Base-by-base conservation (phyloP, 2,888 invertebrate species). In the Drosophila rubida region DNA sequence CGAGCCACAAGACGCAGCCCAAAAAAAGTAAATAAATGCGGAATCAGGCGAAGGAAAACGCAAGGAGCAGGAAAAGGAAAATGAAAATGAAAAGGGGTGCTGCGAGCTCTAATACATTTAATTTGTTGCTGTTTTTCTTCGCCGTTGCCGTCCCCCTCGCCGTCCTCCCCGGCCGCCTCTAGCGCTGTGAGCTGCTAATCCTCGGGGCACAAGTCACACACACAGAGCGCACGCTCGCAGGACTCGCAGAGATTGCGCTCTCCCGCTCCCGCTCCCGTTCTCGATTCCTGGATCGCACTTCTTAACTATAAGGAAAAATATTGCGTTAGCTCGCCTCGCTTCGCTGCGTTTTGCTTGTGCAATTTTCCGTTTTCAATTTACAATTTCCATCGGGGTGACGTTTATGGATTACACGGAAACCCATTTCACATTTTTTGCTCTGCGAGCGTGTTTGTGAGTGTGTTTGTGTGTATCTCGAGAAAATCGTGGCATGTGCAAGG, bases 351-450 rank as follows among this genome's bases (percentile, higher is more conserved):
- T 50, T 76, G 60, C 57, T 73, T 58, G 64, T 35, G 60, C 64
- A 71, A 71, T 79, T 66, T 78, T 69, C 69, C 54, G 32, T 44
- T 54, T 14, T 37, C 66, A 68, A 71, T 79, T 66, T 75, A 60
- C 64, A 57, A 73, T 75, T 70, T 72, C 64, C 59, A 46, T 46
- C 51, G 68, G 80, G 72, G 64, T 90, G 90, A 88, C 87, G 90
- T 90, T 90, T 87, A 87, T 88, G 79, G 90, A 88, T 89, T 90
- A 89, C 81, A 81, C 67, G 80, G 75, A 78, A 78, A 72, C 74
- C 80, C 80, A 85, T 77, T 78, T 53, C 41, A 19, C 11, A 27
- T 27, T 4, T 23, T 13, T n/a, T 27, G 9, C 25, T 25, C 0
- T 23, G 25, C 49, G 6, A 39, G 11, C 62, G 45, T 46, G 44